A percentile compares a stretch with the other conserved stretches of the same genome.
These are phyloP conservation scores for Peribatodes rhomboidaria DNA, from an alignment of 2,888 invertebrate species.

Conservation along the genomic window DNA sequence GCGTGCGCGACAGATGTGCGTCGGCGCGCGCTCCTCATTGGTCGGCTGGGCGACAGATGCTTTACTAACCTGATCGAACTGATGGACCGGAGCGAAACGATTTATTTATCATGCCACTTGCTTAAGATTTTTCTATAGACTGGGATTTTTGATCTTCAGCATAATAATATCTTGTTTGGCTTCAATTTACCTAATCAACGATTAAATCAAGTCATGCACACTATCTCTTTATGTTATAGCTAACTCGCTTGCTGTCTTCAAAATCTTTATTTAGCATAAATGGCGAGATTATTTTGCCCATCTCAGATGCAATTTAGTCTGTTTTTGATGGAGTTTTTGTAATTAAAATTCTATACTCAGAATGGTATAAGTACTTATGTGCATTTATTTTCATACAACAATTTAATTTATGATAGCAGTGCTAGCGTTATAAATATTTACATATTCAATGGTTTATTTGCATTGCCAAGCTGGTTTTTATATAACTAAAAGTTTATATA, in stretches of 20 bases:
- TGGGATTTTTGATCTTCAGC: neutral
- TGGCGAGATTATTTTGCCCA: too few species aligned
- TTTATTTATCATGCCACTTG: conserved; percentile 41
- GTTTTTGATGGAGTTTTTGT: too few species aligned
- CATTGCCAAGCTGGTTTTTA: conserved; percentile 11
- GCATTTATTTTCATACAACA: neutral
- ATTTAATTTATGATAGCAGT: neutral
- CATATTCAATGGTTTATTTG: too few species aligned
- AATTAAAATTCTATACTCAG: too few species aligned
- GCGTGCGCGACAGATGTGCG: conserved; percentile 75
- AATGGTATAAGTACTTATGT: too few species aligned
- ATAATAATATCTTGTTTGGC: neutral
- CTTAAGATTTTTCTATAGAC: conserved; percentile 29
- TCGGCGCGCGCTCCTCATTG: conserved; percentile 72
- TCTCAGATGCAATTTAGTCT: too few species aligned
- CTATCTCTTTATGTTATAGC: too few species aligned
- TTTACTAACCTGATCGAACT: conserved; percentile 55
- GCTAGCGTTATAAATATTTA: conserved; percentile 14
- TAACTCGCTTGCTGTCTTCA: too few species aligned
- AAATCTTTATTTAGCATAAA: too few species aligned
- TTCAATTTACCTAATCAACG: too few species aligned
- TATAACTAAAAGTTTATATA: too few species aligned
- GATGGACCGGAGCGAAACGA: conserved; percentile 41
- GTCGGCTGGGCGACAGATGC: conserved; percentile 73
- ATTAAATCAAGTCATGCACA: too few species aligned